Base-by-base conservation (phyloP, 92 coral and sea anemone species). In the Heliopora coerulea region DNA sequence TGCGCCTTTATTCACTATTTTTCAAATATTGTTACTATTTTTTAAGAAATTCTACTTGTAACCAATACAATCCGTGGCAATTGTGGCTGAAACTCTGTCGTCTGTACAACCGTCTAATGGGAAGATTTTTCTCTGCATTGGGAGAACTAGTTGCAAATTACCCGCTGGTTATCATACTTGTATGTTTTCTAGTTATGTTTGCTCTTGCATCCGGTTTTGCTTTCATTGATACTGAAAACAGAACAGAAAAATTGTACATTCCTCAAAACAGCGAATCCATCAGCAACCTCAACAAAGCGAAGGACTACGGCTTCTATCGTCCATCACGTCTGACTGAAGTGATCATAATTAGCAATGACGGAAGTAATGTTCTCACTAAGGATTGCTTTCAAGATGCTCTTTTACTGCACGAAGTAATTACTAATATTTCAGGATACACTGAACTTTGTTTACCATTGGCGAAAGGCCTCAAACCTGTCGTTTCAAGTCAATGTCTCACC, bases 191-290 rank as follows among this genome's bases (percentile, higher is more conserved):
- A 2, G 25, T 68, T 0, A 15, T 68, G 40, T 89, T 85, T 4
- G 26, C 81, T 28, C 89, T 88, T 49, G 73, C 96, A n/a, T 80
- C 91, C 54, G 96, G 97, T 14, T 84, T 92, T 26, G 83, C 66
- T 3, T 89, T 96, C 89, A 57, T 87, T 49, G 59, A 74, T 30
- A n/a, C 80, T 29, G 96, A 89, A 79, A 92, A 81, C 75, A 85
- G 93, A 74, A 87, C 91, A 1, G 89, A 79, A 28, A 89, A 89
- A 44, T 75, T 92, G 15, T 92, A 89, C 65, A 82, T 92, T 3
- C 97, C 97, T 1, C 91, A 92, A 72, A 61, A 73, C 40, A 92
- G 97, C 78, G 78, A 83, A 54, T 81, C 96, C 59, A 75, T 83
- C 68, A 73, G 78, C 34, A 88, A 92, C 50, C 34, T 92, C 23